Base-by-base conservation (phyloP, 2,113 vertebrate genomes). In the Casuarius casuarius region DNA sequence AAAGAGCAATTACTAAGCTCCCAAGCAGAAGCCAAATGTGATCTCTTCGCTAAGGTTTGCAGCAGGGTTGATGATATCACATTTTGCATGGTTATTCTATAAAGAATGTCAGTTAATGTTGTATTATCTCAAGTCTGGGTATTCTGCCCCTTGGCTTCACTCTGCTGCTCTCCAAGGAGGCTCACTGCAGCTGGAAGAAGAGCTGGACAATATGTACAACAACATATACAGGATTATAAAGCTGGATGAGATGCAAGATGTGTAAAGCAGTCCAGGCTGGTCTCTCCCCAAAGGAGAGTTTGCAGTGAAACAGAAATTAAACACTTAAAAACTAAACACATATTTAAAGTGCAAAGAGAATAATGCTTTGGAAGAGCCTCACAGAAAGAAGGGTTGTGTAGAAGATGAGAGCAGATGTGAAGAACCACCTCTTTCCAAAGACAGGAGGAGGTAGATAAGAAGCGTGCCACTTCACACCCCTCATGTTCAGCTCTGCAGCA, bases 1-100 rank as follows among this genome's bases (percentile, higher is more conserved):
- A 88, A 86, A 80, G 82, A 92, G 63, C 92, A 95, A 96, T 96
- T 96, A 97, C 77, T 82, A 73, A 96, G 87, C 65, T 86, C 54
- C 76, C 54, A 86, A 91, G 84, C 54, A 94, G 94, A 96, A 91
- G 21, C 21, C 46, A 51, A 40, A 72, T 23, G n/a, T 20, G 14
- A 91, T 46, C 82, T 91, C 82, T 65, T 76, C 6, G 0, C 87
- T 58, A 35, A 48, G 71, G 84, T 73, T 26, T 85, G 81, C 78
- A 85, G 81, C 67, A 91, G 62, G 0, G 0, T 73, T 96, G 92
- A 94, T 63, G 83, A 2, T 85, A 96, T 77, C 82, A 68, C 63
- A 49, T 93, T 94, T 95, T 88, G 93, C 92, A 78, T 82, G 87
- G 86, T 78, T 94, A 92, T 79, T 91, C 90, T 76, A 44, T 6